Conservation (phyloP, 2,888 invertebrate genomes). For the Torymus texanus region DNA sequence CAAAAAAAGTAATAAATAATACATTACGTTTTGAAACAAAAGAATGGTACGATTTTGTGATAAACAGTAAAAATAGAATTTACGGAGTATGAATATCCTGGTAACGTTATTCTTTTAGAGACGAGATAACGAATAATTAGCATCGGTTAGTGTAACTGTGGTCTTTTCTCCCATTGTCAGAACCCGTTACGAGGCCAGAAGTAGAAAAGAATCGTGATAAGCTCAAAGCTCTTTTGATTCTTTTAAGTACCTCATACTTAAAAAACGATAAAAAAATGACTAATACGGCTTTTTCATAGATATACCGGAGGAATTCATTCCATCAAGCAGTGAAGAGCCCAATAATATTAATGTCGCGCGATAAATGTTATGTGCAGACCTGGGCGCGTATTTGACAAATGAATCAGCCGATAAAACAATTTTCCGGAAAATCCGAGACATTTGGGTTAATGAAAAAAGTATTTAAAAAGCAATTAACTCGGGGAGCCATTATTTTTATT, state of each 20-base stretch:
- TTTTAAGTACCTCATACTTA: neutral
- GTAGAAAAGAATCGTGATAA: constrained; percentile 2
- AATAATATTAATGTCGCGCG: no score
- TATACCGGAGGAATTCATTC: no score
- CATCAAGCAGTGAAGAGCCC: no score
- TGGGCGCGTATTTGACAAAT: no score
- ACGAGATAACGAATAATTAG: constrained; percentile 19
- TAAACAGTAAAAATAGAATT: constrained; percentile 23
- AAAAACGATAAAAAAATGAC: neutral
- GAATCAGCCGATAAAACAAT: no score
- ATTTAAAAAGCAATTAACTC: no score
- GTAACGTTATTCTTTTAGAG: constrained; percentile 23
- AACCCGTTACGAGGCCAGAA: neutral
- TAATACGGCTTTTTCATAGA: no score
- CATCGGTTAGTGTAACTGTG: constrained; percentile 1
- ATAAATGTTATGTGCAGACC: no score
- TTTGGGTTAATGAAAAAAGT: no score
- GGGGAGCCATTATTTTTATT: no score
- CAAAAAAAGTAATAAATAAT: neutral
- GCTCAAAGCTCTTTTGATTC: neutral
- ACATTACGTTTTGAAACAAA: neutral
- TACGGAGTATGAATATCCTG: constrained; percentile 21
- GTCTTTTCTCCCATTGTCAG: constrained; percentile 1
- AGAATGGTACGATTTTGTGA: neutral
- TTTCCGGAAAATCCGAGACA: no score